Evolutionary conservation across 2,888 invertebrate genomes (phyloP).

Genomic region (Proisotoma minuta): DNA sequence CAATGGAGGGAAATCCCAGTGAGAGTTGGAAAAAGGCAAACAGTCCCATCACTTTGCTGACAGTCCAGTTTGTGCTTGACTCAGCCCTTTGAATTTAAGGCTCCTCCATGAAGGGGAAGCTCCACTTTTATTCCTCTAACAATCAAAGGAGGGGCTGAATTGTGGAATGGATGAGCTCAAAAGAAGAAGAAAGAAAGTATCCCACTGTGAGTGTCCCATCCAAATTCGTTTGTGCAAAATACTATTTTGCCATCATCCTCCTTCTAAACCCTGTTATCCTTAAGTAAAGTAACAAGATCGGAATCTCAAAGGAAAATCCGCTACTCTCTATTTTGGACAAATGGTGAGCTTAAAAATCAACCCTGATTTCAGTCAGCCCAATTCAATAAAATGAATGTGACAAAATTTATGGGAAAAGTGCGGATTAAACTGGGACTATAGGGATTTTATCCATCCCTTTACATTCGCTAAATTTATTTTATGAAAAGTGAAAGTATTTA

Average conservation of each 20-base stretch:
- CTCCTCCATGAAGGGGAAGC: too few relatives aligned
- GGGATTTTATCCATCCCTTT: not conserved
- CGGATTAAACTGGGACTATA: not conserved
- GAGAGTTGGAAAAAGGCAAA: slow-evolving; percentile 4
- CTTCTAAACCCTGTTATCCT: not conserved
- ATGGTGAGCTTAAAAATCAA: slow-evolving; percentile 6
- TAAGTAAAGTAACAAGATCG: slow-evolving; percentile 7
- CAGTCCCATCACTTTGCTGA: slow-evolving; percentile 18
- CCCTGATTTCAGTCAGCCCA: slow-evolving; percentile 1
- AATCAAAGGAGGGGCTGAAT: too few relatives aligned
- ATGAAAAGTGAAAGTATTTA: too few relatives aligned
- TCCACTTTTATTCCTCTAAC: too few relatives aligned
- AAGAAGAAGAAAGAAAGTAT: too few relatives aligned
- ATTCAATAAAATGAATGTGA: slow-evolving; percentile 3
- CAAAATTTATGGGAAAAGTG: slow-evolving; percentile 6
- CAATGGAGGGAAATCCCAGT: not conserved
- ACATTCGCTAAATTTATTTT: too few relatives aligned
- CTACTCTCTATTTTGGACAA: slow-evolving; percentile 7
- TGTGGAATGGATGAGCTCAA: too few relatives aligned
- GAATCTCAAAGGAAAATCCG: slow-evolving; percentile 1
- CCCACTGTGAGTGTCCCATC: too few relatives aligned
- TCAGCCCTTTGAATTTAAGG: too few relatives aligned
- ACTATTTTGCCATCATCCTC: slow-evolving; percentile 1
- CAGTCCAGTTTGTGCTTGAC: slow-evolving; percentile 15
- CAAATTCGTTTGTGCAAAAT: too few relatives aligned